A percentile compares a stretch with the other conserved stretches of the same genome.
Evolutionary conservation across 2,797 vertebrate genomes (phyloP).

Genomic region (Clangula hyemalis): DNA sequence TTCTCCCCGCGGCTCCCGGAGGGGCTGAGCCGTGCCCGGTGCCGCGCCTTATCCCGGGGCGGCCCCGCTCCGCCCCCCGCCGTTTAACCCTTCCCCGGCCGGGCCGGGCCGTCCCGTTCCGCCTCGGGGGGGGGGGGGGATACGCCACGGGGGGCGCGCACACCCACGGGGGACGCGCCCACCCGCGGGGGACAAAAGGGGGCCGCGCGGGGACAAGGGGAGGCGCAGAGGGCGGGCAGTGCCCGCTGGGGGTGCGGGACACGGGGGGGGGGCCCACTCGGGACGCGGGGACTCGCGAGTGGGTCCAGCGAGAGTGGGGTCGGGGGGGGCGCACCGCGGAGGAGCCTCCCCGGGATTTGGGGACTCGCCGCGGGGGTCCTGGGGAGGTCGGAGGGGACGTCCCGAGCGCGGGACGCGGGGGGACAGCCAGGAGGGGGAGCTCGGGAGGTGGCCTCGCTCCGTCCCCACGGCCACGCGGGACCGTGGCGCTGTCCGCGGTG

Average conservation of each 20-base stretch:
- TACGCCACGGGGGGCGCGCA: background rate
- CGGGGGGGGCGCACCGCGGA: background rate
- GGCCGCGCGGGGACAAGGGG: background rate
- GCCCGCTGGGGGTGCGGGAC: too few relatives aligned
- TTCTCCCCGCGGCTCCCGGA: constrained; percentile 18
- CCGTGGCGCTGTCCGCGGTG: background rate
- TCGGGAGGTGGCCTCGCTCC: background rate
- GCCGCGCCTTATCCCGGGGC: constrained; percentile 60
- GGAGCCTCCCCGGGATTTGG: background rate
- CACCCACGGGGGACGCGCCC: background rate
- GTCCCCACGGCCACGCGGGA: background rate
- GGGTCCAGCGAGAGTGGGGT: background rate
- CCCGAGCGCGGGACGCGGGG: background rate
- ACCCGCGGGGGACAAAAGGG: too few relatives aligned
- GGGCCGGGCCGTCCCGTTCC: background rate
- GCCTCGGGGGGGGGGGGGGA: background rate
- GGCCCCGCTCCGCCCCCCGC: constrained; percentile 52
- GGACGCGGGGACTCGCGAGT: background rate
- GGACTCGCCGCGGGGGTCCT: background rate
- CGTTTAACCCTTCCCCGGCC: constrained; percentile 28
- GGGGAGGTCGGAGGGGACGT: background rate
- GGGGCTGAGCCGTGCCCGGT: constrained; percentile 31
- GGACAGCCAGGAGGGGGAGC: too few relatives aligned
- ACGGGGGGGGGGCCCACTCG: background rate
- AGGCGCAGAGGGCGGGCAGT: background rate